Conservation (phyloP, 2,888 invertebrate species). For the Lasioglossum oenotherae region DNA sequence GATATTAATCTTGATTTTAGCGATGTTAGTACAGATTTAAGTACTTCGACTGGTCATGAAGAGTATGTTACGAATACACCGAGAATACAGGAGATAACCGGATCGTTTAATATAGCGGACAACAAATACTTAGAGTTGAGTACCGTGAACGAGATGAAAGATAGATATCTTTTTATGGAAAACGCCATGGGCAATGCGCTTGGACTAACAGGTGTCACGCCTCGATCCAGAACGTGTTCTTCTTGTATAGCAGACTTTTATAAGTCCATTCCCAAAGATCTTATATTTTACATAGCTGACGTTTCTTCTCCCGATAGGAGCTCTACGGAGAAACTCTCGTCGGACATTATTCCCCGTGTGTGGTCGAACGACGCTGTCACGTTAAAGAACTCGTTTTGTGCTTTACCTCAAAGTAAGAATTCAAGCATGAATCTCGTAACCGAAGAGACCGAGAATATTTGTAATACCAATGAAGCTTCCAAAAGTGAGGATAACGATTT, state of each 20-base stretch:
- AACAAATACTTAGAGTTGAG: conserved; percentile 36
- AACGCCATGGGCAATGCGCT: conserved; percentile 21
- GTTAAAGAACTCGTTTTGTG: conserved; percentile 45
- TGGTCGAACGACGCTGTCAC: conserved; percentile 51
- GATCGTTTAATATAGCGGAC: conserved; percentile 20
- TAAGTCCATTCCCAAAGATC: conserved; percentile 69
- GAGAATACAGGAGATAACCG: conserved; percentile 21
- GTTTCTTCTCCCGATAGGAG: conserved; percentile 66
- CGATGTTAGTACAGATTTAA: conserved; percentile 27
- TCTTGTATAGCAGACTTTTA: conserved; percentile 44
- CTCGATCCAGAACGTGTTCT: conserved; percentile 35
- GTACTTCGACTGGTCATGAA: conserved; percentile 39
- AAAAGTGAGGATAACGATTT: conserved; percentile 72
- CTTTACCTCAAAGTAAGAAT: conserved; percentile 47
- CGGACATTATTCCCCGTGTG: conserved; percentile 39
- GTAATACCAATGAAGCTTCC: conserved; percentile 74
- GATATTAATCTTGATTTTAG: conserved; percentile 43
- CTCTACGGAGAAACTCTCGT: conserved; percentile 51
- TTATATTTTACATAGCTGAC: conserved; percentile 74
- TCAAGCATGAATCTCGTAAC: conserved; percentile 69
- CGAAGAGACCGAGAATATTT: conserved; percentile 64
- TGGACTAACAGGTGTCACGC: conserved; percentile 9
- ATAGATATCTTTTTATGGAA: conserved; percentile 24
- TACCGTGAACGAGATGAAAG: conserved; percentile 28
- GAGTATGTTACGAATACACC: conserved; percentile 35